A percentile compares a stretch with the other conserved stretches of the same genome.
Conservation (phyloP, 1,140 invertebrate species). For the Drosophila asahinai region DNA sequence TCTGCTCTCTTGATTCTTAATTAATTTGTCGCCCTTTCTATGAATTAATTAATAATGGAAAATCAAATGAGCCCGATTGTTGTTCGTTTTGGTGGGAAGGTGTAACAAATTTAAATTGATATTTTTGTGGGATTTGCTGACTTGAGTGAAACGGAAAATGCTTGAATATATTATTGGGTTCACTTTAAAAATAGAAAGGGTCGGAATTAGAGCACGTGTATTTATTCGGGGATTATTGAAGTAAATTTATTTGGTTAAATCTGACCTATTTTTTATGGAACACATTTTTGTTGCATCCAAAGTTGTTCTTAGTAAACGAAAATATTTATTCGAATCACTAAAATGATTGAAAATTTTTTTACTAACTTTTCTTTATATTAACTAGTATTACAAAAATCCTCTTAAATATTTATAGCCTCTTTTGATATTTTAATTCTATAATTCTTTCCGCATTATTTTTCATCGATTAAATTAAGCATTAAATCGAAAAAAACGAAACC, state of each 20-base stretch:
- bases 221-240: constrained; percentile 6
- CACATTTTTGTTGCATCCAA: neutral
- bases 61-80: constrained; percentile 29
- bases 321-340: too few species aligned
- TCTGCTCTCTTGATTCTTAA: constrained; percentile 33
- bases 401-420: neutral
- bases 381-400: too few species aligned
- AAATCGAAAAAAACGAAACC: constrained; percentile 30
- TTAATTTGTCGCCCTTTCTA: constrained; percentile 41
- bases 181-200: neutral
- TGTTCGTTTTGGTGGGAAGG: constrained; percentile 6
- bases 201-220: neutral
- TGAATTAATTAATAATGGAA: constrained; percentile 46
- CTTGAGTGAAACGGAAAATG: neutral
- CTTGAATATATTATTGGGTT: neutral
- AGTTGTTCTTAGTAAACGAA: too few species aligned
- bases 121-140: constrained; percentile 1
- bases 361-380: too few species aligned
- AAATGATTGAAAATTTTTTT: too few species aligned
- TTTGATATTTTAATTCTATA: neutral
- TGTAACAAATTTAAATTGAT: constrained; percentile 26
- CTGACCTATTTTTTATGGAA: neutral
- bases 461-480: constrained; percentile 39
- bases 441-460: neutral
- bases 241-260: too few species aligned